These are phyloP conservation scores for Daptonema setosum DNA, from an alignment of 2,888 invertebrate genomes.

Conservation along the genomic window DNA sequence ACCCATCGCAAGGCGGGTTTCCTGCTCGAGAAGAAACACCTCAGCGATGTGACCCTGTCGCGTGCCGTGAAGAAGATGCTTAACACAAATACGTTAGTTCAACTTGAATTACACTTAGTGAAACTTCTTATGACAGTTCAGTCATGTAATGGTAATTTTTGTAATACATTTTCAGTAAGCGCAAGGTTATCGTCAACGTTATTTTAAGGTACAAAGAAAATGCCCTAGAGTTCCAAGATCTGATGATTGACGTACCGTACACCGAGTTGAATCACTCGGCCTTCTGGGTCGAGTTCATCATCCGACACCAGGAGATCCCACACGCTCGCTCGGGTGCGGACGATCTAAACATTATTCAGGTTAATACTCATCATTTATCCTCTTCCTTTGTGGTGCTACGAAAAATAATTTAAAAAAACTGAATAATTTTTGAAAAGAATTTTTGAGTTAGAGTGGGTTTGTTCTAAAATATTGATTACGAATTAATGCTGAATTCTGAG, in stretches of 20 bases:
- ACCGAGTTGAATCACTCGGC: constrained; percentile 25
- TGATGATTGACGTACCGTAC: constrained; percentile 25
- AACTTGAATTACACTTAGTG: no score
- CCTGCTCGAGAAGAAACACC: constrained; percentile 14
- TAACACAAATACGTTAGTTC: constrained; percentile 11
- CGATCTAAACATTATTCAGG: constrained; percentile 21
- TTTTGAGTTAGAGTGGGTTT: no score
- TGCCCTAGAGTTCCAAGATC: constrained; percentile 23
- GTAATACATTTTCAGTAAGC: no score
- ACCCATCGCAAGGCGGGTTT: constrained; percentile 21
- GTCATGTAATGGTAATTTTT: no score
- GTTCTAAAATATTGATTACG: no score
- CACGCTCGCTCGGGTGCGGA: constrained; percentile 26
- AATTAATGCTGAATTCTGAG: no score
- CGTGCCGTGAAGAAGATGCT: constrained; percentile 11
- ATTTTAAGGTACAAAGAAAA: constrained; percentile 19
- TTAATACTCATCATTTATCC: no score
- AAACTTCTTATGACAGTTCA: no score
- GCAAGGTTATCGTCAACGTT: no score
- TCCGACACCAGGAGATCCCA: constrained; percentile 26
- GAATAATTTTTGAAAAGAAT: no score
- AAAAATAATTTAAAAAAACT: no score
- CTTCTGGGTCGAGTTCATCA: constrained; percentile 28
- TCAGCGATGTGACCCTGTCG: constrained; percentile 9
- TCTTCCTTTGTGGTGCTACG: no score